A percentile compares a stretch with the other conserved stretches of the same genome.
These are phyloP conservation scores for Crossaster papposus DNA, from an alignment of 53 echinoderm and acorn worm species.

Conservation along the genomic window DNA sequence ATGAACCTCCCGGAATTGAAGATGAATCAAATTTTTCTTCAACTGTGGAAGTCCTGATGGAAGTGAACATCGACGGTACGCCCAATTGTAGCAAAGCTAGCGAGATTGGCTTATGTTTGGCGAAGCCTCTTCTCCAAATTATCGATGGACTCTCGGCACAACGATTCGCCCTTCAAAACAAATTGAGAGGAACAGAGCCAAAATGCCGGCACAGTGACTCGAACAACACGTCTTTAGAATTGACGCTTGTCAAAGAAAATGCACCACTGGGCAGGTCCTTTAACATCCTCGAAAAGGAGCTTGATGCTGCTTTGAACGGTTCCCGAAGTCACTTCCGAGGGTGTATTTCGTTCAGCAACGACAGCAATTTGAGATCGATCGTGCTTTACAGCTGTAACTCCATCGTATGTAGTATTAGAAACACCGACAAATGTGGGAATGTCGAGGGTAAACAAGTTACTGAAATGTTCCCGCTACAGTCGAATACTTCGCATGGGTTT, in stretches of 20 bases:
- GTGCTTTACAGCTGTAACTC: not conserved
- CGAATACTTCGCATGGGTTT: not conserved
- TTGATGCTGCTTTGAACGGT: not conserved
- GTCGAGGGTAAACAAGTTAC: not conserved
- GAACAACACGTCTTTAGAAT: slow-evolving; percentile 5
- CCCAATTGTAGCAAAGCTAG: not conserved
- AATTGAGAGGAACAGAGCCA: not conserved
- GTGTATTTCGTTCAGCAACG: not conserved
- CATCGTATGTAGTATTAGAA: not conserved
- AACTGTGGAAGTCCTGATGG: not conserved
- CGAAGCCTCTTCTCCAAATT: not conserved
- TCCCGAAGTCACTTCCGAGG: not conserved
- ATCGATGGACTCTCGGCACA: not conserved
- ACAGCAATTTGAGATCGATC: slow-evolving; percentile 12
- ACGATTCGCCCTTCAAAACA: not conserved
- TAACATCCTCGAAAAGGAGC: not conserved
- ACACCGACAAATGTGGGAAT: not conserved
- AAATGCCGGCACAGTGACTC: slow-evolving; percentile 16
- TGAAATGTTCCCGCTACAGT: not conserved
- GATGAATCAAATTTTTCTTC: not conserved
- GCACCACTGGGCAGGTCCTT: not conserved
- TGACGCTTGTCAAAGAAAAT: not conserved
- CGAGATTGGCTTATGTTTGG: not conserved
- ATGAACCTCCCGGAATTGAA: too few species aligned
- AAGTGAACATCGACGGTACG: slow-evolving; percentile 6